Conservation (phyloP, 2,888 invertebrate species). For the Gandaritis pyraliata region DNA sequence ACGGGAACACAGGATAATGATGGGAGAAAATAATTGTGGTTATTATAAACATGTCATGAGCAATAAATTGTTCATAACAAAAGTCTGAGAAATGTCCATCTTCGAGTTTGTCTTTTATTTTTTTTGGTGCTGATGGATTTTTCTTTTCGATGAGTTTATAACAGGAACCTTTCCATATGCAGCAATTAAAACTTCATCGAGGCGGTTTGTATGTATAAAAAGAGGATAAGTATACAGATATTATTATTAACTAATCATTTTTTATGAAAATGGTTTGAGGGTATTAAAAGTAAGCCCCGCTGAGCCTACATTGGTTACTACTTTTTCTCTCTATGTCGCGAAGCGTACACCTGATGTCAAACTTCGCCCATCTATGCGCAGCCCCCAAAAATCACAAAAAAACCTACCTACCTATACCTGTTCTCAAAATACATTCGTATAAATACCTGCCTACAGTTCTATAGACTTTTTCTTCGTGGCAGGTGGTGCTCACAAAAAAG, state of each 20-base stretch:
- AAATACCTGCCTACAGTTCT: constrained; percentile 52
- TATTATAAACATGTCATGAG: constrained; percentile 52
- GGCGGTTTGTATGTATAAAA: too few relatives aligned
- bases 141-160: too few relatives aligned
- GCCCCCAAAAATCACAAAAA: too few relatives aligned
- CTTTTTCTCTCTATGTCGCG: too few relatives aligned
- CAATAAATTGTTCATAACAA: constrained; percentile 39
- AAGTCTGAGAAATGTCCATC: constrained; percentile 21
- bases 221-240: too few relatives aligned
- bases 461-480: constrained; percentile 50
- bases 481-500: constrained; percentile 66
- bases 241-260: too few relatives aligned
- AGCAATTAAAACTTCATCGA: constrained; percentile 13
- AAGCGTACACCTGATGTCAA: too few relatives aligned
- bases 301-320: too few relatives aligned
- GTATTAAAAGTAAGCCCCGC: too few relatives aligned
- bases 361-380: too few relatives aligned
- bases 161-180: background rate
- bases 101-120: constrained; percentile 12
- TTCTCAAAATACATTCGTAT: constrained; percentile 44
- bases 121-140: constrained; percentile 1
- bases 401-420: constrained; percentile 10
- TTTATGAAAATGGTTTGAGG: too few relatives aligned
- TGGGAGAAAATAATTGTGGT: constrained; percentile 56
- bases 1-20: constrained; percentile 51